Evolutionary conservation across 2,797 vertebrate species (phyloP), one percentile per base, ranked within the genome.

Genomic region (Protosalanx chinensis): DNA sequence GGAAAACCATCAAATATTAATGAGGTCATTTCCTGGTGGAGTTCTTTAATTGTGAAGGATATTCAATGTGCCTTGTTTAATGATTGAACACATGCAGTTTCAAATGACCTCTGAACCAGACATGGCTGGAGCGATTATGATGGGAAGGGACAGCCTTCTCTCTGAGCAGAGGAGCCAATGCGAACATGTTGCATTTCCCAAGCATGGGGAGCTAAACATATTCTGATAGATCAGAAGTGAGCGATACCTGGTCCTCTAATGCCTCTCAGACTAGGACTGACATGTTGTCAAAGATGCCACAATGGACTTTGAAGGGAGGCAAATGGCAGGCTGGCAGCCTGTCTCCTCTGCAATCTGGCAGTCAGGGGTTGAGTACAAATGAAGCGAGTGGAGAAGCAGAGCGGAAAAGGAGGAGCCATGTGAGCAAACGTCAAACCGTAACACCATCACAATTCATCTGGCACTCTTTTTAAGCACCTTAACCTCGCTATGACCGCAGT

Each of bases 291-390:
- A 87, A 87, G 86, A 72, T 69, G 75, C 86, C 53, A 59, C 30
- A 41, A 56, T 35, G 12, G 41, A 73, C 72, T 90, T 90, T 88
- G 85, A 88, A 88, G 81, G 82, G 72, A 85, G 75, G 82, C 76
- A 75, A 85, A 84, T 88, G 88, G 88, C 86, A 87, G 84, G 80
- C 69, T 57, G 79, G 77, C 80, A 86, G 84, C 76, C 73, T 83
- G 51, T 46, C 41, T 18, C 7, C 62, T 18, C 76, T 51, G 75
- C 85, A 86, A 79, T 79, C 80, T 29, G 79, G 81, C 72, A 60
- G 70, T 33, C 67, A 76, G 67, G 74, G 70, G 82, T 77, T 69
- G 71, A 76, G 74, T 79, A 72, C 66, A 72, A 74, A 84, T 16
- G 78, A 88, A 78, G 68, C 73, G 16, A 62, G 81, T 18, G 29